Evolutionary conservation across 2,113 vertebrate species (phyloP).

Genomic region (Vidua chalybeata): DNA sequence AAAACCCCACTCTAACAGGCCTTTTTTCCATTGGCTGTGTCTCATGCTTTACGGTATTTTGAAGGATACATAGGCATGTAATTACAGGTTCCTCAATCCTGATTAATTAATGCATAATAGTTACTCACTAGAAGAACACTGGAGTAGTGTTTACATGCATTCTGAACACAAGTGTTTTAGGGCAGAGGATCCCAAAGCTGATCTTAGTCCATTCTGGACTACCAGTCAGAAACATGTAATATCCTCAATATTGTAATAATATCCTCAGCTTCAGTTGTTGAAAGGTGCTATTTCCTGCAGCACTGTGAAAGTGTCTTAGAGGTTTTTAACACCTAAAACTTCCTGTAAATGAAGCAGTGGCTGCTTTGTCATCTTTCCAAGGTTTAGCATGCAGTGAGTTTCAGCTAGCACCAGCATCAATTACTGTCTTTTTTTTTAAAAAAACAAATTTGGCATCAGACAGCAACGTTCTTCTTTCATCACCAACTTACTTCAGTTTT

Average conservation of each 20-base stretch:
- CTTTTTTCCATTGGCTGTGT: not conserved
- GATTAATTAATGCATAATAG: not conserved
- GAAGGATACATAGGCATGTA: not conserved
- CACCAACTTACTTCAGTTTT: not conserved
- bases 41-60: not conserved
- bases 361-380: not conserved
- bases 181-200: not conserved
- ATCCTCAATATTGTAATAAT: not conserved
- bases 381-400: not conserved
- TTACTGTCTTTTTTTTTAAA: not conserved
- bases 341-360: not conserved
- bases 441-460: not conserved
- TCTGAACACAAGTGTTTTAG: not conserved
- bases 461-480: not conserved
- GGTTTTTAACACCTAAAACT: not conserved
- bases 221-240: not conserved
- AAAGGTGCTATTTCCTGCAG: not conserved
- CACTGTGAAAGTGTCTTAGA: not conserved
- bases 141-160: not conserved
- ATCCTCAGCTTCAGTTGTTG: not conserved
- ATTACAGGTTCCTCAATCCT: not conserved
- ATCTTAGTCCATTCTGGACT: not conserved
- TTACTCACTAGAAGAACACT: not conserved
- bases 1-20: not conserved
- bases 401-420: not conserved